Conservation (phyloP, 2,113 vertebrate genomes). For the Cyanoliseus patagonus region DNA sequence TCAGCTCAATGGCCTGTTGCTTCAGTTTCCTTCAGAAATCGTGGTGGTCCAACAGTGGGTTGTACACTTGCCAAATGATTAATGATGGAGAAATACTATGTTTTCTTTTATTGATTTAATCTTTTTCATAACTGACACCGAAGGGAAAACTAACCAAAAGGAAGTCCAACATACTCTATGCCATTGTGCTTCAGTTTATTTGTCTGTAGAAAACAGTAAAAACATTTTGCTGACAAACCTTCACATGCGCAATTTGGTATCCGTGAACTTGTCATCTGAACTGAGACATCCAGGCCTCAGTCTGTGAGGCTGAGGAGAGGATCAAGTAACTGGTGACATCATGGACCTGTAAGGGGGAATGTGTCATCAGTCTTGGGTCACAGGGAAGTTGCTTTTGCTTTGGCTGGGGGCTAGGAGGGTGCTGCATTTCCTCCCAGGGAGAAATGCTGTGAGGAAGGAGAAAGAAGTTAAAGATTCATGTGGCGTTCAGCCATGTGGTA, state of each 20-base stretch:
- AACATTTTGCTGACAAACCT: slow-evolving; percentile 8
- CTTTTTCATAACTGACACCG: not conserved
- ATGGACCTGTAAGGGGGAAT: not conserved
- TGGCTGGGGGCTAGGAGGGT: not conserved
- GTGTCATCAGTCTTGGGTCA: not conserved
- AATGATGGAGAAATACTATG: not conserved
- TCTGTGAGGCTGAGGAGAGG: not conserved
- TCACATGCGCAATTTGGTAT: not conserved
- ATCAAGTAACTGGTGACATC: not conserved
- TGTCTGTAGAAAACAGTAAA: not conserved
- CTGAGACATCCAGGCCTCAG: not conserved
- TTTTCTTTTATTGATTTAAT: not conserved
- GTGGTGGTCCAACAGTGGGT: not conserved
- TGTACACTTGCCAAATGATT: slow-evolving; percentile 6
- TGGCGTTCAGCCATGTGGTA: not conserved
- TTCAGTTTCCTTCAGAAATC: slow-evolving; percentile 10
- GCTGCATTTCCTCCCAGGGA: not conserved
- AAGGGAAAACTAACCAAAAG: not conserved
- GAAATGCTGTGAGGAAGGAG: not conserved
- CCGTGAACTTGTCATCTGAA: not conserved
- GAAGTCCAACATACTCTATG: not conserved
- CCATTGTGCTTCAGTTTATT: not conserved
- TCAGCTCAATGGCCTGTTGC: not conserved
- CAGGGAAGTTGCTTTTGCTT: not conserved
- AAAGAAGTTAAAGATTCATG: not conserved